Evolutionary conservation across 2,113 vertebrate genomes (phyloP).

Genomic region (Peromyscus leucopus): DNA sequence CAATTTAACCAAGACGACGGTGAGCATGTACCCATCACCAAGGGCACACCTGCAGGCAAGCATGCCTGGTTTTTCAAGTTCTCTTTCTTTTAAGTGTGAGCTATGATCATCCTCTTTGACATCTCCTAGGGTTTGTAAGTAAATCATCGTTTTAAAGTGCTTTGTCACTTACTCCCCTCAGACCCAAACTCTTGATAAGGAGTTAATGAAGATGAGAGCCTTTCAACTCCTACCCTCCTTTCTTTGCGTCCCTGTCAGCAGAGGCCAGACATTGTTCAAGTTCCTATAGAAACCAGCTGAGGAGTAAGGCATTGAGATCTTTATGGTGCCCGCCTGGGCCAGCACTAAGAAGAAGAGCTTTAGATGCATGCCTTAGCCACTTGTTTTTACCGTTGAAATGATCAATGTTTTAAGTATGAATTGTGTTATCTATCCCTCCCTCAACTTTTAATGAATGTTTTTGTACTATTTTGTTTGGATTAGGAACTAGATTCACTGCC

Average conservation of each 20-base stretch:
- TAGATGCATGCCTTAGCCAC: background rate
- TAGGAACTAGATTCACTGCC: background rate
- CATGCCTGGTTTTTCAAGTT: constrained; percentile 68
- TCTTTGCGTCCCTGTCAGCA: background rate
- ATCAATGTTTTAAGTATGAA: constrained; percentile 6
- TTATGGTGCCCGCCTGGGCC: background rate
- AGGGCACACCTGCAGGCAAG: constrained; percentile 37
- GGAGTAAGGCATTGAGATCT: background rate
- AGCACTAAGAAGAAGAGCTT: background rate
- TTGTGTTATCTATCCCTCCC: background rate
- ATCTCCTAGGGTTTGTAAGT: constrained; percentile 53
- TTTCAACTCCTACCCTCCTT: background rate
- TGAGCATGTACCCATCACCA: constrained; percentile 41
- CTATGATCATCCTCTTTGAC: constrained; percentile 59
- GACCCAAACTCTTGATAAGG: constrained; percentile 39
- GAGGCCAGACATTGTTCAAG: background rate
- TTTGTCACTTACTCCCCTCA: background rate
- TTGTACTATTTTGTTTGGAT: background rate
- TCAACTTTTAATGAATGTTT: background rate
- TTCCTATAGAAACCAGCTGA: background rate
- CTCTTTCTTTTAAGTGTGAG: constrained; percentile 40
- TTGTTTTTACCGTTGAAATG: background rate
- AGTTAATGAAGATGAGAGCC: background rate
- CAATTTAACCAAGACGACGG: constrained; percentile 45
- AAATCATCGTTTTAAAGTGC: constrained; percentile 49